A percentile compares a stretch with the other conserved stretches of the same genome.
phyloP scores from a whole-genome alignment of 2,113 vertebrate species.

The Cairina moschata region DNA sequence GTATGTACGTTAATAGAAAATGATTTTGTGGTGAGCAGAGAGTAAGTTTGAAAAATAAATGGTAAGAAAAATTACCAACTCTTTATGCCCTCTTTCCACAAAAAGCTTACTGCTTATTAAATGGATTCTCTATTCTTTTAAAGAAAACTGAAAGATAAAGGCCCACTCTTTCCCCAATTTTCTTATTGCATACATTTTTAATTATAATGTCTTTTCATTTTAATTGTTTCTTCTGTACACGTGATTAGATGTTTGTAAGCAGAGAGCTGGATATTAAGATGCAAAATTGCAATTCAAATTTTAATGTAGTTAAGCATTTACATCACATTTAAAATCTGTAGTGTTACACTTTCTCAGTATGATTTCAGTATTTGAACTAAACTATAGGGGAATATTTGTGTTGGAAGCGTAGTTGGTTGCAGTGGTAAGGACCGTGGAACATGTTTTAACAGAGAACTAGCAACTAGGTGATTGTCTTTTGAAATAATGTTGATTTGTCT shows the following conservation, averaged over 20 bases:
- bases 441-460: background rate
- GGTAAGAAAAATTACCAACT: background rate
- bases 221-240: background rate
- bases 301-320: background rate
- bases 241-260: rapidly evolving
- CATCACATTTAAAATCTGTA: background rate
- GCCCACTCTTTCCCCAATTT: background rate
- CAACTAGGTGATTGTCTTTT: background rate
- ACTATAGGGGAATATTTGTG: background rate
- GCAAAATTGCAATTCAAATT: background rate
- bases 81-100: background rate
- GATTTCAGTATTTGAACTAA: background rate
- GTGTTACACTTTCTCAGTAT: background rate
- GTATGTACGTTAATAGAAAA: constrained; percentile 74
- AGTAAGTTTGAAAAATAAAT: background rate
- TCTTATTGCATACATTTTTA: background rate
- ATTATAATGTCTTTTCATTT: background rate
- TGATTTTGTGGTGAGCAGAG: background rate
- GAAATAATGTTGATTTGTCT: background rate
- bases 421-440: background rate
- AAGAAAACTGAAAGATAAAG: background rate
- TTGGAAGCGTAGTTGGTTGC: background rate
- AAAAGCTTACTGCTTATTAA: background rate
- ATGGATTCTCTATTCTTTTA: background rate
- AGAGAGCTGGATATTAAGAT: background rate